Conservation (phyloP, 2,113 vertebrate species). For the Gymnocephalus cernua region DNA sequence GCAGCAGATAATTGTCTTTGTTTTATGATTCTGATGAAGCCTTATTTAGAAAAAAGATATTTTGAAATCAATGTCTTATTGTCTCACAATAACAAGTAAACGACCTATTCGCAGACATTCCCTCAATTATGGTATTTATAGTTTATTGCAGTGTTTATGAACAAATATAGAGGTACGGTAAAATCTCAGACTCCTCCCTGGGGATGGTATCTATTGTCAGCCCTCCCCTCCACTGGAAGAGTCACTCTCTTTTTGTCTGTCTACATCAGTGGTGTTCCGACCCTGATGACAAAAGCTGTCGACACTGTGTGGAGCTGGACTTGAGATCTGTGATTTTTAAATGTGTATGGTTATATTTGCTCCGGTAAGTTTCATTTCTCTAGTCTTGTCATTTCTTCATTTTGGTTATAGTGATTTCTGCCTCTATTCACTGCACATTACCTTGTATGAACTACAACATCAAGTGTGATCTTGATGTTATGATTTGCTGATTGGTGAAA, state of each 20-base stretch:
- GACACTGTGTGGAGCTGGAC: conserved; percentile 40
- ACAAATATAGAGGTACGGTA: conserved; percentile 8
- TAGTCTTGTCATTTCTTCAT: not conserved
- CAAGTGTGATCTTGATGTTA: not conserved
- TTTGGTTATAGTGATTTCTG: not conserved
- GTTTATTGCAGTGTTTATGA: not conserved
- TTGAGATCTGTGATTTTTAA: conserved; percentile 74
- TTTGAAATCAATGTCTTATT: not conserved
- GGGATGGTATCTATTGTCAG: conserved; percentile 39
- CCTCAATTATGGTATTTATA: not conserved
- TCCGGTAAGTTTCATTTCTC: conserved; percentile 76
- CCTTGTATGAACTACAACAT: not conserved
- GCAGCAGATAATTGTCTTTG: conserved; percentile 13
- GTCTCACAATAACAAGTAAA: not conserved
- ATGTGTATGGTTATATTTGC: conserved; percentile 87
- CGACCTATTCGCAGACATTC: not conserved
- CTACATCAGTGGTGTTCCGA: conserved; percentile 46
- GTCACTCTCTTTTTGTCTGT: conserved; percentile 20
- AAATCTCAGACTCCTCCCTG: conserved; percentile 60
- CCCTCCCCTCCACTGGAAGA: conserved; percentile 55
- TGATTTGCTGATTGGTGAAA: not conserved
- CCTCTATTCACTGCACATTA: not conserved
- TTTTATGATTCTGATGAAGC: conserved; percentile 10
- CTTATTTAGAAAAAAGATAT: not conserved
- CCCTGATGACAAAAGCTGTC: conserved; percentile 54